Percentiles rank a stretch among this genome's conserved stretches.
Conservation (phyloP, 2,113 vertebrate genomes). For the Thamnophis sirtalis region DNA sequence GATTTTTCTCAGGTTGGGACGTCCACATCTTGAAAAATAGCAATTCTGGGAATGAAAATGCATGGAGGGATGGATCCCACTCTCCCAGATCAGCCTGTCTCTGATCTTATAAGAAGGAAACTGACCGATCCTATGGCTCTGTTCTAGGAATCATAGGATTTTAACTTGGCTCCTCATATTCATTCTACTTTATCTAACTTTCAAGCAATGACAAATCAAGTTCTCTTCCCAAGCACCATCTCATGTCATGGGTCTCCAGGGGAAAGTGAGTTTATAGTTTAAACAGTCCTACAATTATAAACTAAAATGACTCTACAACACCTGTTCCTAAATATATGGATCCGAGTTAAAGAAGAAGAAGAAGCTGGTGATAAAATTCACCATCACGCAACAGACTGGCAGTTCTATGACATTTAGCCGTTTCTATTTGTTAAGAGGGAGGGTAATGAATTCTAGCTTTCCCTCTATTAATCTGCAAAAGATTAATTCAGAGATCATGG, state of each 20-base stretch:
- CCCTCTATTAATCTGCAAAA: not conserved
- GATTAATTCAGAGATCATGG: conserved; percentile 1
- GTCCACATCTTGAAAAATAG: not conserved
- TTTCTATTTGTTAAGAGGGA: not conserved
- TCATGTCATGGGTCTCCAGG: not conserved
- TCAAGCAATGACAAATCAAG: not conserved
- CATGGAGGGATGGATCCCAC: not conserved
- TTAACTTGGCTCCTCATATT: not conserved
- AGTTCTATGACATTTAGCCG: not conserved
- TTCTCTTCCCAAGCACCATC: not conserved
- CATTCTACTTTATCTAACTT: not conserved
- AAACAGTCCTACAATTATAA: no score
- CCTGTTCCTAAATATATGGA: not conserved
- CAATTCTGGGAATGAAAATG: not conserved
- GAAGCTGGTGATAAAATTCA: not conserved
- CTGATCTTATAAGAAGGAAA: not conserved
- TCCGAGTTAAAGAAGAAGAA: not conserved
- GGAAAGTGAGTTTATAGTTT: not conserved
- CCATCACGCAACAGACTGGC: not conserved
- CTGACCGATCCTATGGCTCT: not conserved
- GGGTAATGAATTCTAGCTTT: not conserved
- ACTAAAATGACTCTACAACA: not conserved
- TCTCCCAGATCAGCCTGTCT: not conserved
- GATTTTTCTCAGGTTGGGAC: not conserved
- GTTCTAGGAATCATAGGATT: not conserved